Conservation (phyloP, 2,797 vertebrate species). For the Scarus forsteni region DNA sequence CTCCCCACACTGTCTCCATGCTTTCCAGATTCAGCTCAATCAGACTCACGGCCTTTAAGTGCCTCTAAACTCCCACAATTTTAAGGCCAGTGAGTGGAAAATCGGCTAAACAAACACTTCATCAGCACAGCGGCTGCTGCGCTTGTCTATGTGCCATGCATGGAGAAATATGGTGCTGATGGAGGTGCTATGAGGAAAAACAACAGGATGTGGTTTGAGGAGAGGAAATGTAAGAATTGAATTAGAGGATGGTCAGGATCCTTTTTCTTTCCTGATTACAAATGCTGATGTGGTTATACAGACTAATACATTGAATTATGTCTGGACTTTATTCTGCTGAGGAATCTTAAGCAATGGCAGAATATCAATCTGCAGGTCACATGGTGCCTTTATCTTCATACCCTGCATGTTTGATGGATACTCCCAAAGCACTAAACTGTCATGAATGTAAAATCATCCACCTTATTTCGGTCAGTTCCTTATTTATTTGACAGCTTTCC, state of each 20-base stretch:
- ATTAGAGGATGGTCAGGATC: slow-evolving; percentile 12
- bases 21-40: slow-evolving; percentile 56
- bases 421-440: slow-evolving; percentile 40
- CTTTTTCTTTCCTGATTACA: slow-evolving; percentile 11
- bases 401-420: slow-evolving; percentile 36
- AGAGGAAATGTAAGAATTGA: slow-evolving; percentile 26
- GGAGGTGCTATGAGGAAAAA: slow-evolving; percentile 33
- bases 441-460: slow-evolving; percentile 20
- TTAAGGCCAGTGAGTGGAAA: slow-evolving; percentile 79
- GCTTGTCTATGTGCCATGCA: slow-evolving; percentile 47
- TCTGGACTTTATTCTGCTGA: slow-evolving; percentile 7
- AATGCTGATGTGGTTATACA: not conserved
- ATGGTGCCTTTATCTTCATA: slow-evolving; percentile 26
- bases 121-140: slow-evolving; percentile 66
- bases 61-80: slow-evolving; percentile 79
- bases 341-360: slow-evolving; percentile 23
- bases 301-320: slow-evolving; percentile 4
- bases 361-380: slow-evolving; percentile 38
- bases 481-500: slow-evolving; percentile 26
- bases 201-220: slow-evolving; percentile 21
- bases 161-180: slow-evolving; percentile 39
- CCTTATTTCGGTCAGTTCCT: slow-evolving; percentile 7
- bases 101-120: slow-evolving; percentile 83
- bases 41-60: slow-evolving; percentile 73
- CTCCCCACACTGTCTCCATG: slow-evolving; percentile 42